Evolutionary conservation across 2,113 vertebrate species (phyloP).

Genomic region (Podarcis cretensis): DNA sequence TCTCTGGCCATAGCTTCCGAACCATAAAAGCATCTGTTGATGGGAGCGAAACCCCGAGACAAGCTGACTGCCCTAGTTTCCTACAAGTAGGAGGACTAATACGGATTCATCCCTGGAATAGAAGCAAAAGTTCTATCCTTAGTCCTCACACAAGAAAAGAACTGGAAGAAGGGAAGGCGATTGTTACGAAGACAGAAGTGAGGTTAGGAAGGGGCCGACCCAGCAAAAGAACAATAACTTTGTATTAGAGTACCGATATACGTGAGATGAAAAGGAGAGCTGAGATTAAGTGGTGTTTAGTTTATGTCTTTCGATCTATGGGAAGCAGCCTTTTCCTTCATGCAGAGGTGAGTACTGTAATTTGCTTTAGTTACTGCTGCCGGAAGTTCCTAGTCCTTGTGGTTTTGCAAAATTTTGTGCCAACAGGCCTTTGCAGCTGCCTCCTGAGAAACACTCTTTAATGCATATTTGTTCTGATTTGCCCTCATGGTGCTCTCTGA

Average conservation of each 20-base stretch:
- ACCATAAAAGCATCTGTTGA: no score
- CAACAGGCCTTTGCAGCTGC: no score
- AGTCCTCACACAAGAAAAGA: background rate
- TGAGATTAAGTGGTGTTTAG: background rate
- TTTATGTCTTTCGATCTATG: background rate
- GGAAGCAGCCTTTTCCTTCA: background rate
- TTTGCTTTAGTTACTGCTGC: background rate
- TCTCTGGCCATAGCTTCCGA: background rate
- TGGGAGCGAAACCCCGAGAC: no score
- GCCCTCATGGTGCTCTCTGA: no score
- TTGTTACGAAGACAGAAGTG: background rate
- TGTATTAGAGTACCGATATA: background rate
- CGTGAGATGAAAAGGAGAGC: background rate
- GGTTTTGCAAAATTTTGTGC: background rate
- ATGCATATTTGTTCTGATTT: no score
- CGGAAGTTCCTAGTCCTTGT: background rate
- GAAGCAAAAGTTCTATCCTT: background rate
- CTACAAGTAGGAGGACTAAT: background rate
- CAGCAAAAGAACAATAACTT: background rate
- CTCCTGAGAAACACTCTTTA: no score
- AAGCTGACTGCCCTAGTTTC: no score
- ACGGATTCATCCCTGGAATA: background rate
- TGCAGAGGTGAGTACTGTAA: background rate
- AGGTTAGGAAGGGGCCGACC: background rate
- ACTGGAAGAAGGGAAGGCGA: background rate